Percentiles rank a stretch among this genome's conserved stretches.
Evolutionary conservation across 1,140 invertebrate species (phyloP).

Genomic region (Mamestra configurata): DNA sequence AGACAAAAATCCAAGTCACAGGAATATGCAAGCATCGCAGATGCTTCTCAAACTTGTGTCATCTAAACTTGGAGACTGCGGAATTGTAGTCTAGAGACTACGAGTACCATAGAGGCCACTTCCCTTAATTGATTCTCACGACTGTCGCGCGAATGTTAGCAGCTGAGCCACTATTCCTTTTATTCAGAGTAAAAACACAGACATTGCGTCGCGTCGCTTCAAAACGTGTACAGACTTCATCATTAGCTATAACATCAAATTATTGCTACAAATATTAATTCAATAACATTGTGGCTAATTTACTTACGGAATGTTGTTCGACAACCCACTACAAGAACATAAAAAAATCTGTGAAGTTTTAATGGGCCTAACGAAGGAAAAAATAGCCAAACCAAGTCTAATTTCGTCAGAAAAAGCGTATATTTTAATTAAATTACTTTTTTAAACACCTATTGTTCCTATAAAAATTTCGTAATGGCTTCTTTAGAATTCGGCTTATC

Average conservation of each 20-base stretch:
- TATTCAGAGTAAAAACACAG: slow-evolving; percentile 37
- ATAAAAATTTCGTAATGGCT: slow-evolving; percentile 17
- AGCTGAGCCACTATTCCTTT: slow-evolving; percentile 35
- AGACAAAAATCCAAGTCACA: background rate
- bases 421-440: slow-evolving; percentile 36
- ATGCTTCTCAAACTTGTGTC: slow-evolving; percentile 23
- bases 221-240: slow-evolving; percentile 26
- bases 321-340: slow-evolving; percentile 4
- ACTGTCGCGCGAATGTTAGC: slow-evolving; percentile 38
- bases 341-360: slow-evolving; percentile 3
- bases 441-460: slow-evolving; percentile 32
- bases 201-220: slow-evolving; percentile 11
- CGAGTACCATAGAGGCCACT: slow-evolving; percentile 38
- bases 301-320: background rate
- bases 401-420: slow-evolving; percentile 10
- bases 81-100: slow-evolving; percentile 34
- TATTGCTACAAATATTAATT: slow-evolving; percentile 33
- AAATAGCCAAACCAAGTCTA: background rate
- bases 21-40: background rate
- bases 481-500: background rate
- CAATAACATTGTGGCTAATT: slow-evolving; percentile 7
- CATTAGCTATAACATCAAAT: background rate
- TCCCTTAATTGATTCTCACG: slow-evolving; percentile 44
- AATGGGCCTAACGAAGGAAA: slow-evolving; percentile 2
- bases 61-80: slow-evolving; percentile 24